Conservation (phyloP, 2,888 invertebrate genomes). For the Phyllotreta cruciferae region DNA sequence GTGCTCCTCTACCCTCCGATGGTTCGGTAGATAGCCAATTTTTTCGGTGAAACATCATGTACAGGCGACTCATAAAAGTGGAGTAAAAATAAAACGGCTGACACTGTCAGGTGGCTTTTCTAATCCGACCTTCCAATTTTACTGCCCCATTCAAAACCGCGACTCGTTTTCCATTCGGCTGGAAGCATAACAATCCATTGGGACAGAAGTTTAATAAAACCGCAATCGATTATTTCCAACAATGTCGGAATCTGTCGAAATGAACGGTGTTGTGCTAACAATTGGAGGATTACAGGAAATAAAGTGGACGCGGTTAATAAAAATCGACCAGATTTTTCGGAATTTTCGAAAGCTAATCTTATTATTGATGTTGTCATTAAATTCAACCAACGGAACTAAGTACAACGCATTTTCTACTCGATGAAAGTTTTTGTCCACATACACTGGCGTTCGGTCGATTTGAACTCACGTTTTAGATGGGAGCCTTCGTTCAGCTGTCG, state of each 20-base stretch:
- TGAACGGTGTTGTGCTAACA: no score
- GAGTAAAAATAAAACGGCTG: constrained; percentile 26
- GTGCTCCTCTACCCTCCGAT: no score
- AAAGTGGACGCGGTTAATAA: no score
- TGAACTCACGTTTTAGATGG: constrained; percentile 9
- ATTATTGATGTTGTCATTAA: no score
- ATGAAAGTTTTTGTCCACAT: neutral
- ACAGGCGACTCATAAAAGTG: constrained; percentile 24
- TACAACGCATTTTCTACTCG: no score
- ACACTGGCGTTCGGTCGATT: constrained; percentile 1
- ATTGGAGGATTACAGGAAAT: no score
- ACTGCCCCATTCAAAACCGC: constrained; percentile 27
- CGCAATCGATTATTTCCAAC: neutral
- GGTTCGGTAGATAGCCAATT: neutral
- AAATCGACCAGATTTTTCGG: no score
- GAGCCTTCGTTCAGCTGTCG: constrained; percentile 11
- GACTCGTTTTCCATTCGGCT: neutral
- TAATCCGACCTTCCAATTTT: constrained; percentile 36
- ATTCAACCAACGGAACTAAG: no score
- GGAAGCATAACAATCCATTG: neutral
- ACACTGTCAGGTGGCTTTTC: constrained; percentile 32
- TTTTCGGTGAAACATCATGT: constrained; percentile 25
- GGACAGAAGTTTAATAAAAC: constrained; percentile 5
- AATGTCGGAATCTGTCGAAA: no score
- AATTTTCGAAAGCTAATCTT: no score